Conservation (phyloP, 2,113 vertebrate genomes). For the Casuarius casuarius region DNA sequence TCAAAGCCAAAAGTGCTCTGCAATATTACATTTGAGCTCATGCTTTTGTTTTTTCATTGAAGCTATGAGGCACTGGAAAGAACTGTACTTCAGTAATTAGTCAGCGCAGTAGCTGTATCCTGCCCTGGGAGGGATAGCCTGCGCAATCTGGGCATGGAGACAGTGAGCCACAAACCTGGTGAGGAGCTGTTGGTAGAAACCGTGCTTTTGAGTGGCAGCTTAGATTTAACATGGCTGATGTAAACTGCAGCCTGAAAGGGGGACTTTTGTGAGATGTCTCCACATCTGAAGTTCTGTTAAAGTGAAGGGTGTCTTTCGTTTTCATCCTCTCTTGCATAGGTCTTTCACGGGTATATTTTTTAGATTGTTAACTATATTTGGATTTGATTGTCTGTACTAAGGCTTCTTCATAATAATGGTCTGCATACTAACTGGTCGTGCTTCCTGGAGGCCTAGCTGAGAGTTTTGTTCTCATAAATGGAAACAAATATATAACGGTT, state of each 20-base stretch:
- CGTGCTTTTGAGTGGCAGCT: not conserved
- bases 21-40: not conserved
- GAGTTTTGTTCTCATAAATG: not conserved
- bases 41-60: not conserved
- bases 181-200: not conserved
- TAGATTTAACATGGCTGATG: not conserved
- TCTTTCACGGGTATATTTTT: not conserved
- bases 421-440: accelerated
- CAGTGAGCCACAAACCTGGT: not conserved
- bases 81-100: not conserved
- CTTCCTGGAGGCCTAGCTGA: not conserved
- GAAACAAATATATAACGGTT: not conserved
- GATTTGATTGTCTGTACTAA: not conserved
- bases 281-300: not conserved
- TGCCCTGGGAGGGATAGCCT: not conserved
- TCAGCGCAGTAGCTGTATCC: not conserved
- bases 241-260: not conserved
- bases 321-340: not conserved
- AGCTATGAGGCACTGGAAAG: not conserved
- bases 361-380: not conserved
- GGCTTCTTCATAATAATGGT: not conserved
- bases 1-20: not conserved
- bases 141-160: not conserved
- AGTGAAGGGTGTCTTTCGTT: not conserved
- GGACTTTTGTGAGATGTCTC: not conserved